Percentiles rank a stretch among this genome's conserved stretches.
Conservation (phyloP, 2,113 vertebrate genomes). For the Megaptera novaeangliae region DNA sequence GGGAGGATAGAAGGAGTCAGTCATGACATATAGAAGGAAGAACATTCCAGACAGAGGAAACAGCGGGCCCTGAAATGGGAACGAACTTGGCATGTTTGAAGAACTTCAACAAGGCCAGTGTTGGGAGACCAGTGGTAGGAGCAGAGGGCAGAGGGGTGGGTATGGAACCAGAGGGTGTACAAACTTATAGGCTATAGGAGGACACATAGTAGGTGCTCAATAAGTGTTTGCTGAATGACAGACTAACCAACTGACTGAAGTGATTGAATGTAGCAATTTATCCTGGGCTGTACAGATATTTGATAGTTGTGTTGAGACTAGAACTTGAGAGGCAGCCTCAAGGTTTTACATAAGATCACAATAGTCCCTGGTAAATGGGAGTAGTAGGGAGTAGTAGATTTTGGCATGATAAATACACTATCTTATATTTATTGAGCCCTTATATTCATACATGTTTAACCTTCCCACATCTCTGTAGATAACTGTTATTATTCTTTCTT, state of each 20-base stretch:
- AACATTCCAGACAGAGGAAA: not conserved
- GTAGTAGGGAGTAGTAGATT: not conserved
- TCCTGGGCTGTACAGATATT: not conserved
- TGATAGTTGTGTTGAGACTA: not conserved
- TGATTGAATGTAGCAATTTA: not conserved
- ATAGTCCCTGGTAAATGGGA: too few relatives aligned
- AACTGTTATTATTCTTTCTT: not conserved
- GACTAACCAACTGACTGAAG: not conserved
- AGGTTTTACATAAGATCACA: not conserved
- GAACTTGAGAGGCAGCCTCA: not conserved
- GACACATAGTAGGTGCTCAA: not conserved
- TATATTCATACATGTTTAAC: not conserved
- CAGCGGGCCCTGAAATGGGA: not conserved
- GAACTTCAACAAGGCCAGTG: not conserved
- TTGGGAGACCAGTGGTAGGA: too few relatives aligned
- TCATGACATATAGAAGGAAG: not conserved
- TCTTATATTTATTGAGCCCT: not conserved
- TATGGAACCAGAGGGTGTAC: rapidly evolving
- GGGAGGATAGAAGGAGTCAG: not conserved
- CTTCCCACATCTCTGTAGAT: not conserved
- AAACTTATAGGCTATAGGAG: not conserved
- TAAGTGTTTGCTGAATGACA: not conserved
- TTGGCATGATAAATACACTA: not conserved
- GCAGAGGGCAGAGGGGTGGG: not conserved
- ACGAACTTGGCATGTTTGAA: not conserved